Conservation (phyloP, 2,888 invertebrate species). For the Caenorhabditis wallacei region DNA sequence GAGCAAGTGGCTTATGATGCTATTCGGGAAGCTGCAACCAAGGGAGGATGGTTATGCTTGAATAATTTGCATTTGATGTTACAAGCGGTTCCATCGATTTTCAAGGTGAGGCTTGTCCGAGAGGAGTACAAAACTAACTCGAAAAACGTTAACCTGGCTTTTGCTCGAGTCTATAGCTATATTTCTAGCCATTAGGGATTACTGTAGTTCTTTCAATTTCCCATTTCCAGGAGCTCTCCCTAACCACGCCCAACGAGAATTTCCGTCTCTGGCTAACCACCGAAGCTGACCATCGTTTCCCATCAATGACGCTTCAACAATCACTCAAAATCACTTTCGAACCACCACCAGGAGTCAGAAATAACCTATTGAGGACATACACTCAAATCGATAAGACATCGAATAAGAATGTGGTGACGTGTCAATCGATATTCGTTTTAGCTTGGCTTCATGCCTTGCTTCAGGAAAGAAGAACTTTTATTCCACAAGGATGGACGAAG, state of each 20-base stretch:
- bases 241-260: conserved; percentile 85
- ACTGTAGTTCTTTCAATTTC: background rate
- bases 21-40: conserved; percentile 83
- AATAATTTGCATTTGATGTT: conserved; percentile 91
- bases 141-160: no score
- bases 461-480: conserved; percentile 92
- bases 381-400: conserved; percentile 70
- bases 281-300: conserved; percentile 87
- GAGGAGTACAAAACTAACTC: no score
- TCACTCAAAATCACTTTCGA: conserved; percentile 82
- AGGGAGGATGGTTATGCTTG: conserved; percentile 89
- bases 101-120: conserved; percentile 85
- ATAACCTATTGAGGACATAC: conserved; percentile 86
- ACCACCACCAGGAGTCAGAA: conserved; percentile 88
- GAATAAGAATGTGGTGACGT: conserved; percentile 82
- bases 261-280: conserved; percentile 92
- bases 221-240: conserved; percentile 85
- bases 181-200: no score
- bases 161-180: no score
- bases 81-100: conserved; percentile 88
- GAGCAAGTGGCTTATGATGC: conserved; percentile 84
- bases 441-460: conserved; percentile 93
- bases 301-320: conserved; percentile 73
- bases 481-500: conserved; percentile 93
- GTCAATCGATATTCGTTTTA: conserved; percentile 88